Percentiles rank a stretch among this genome's conserved stretches.
Evolutionary conservation across 92 coral and sea anemone genomes (phyloP).

Genomic region (Nematostella vectensis): DNA sequence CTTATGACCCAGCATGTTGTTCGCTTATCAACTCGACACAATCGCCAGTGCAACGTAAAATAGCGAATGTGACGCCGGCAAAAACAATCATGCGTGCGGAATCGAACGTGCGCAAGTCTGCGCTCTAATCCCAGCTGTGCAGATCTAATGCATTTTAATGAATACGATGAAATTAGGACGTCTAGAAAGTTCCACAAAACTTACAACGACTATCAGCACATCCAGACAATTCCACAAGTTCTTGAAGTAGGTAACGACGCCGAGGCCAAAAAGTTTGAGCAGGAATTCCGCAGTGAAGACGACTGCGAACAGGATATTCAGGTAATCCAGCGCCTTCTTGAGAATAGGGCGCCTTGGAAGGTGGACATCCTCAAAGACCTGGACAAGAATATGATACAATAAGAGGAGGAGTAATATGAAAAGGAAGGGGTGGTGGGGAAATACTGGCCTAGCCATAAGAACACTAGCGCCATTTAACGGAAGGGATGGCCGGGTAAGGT

Average conservation of each 20-base stretch:
- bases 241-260: constrained; percentile 68
- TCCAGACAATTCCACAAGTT: constrained; percentile 93
- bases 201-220: constrained; percentile 81
- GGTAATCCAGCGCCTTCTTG: constrained; percentile 47
- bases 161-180: too few relatives aligned
- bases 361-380: constrained; percentile 88
- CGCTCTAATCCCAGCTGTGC: too few relatives aligned
- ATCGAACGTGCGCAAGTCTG: too few relatives aligned
- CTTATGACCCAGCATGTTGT: too few relatives aligned
- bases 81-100: too few relatives aligned
- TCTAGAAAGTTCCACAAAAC: too few relatives aligned
- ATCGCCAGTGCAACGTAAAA: too few relatives aligned
- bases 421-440: background rate
- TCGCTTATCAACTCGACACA: too few relatives aligned
- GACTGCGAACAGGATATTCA: constrained; percentile 75
- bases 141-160: too few relatives aligned
- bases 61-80: too few relatives aligned
- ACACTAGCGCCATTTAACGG: too few relatives aligned
- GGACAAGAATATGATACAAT: constrained; percentile 5
- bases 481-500: too few relatives aligned
- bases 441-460: background rate
- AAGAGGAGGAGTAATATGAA: background rate
- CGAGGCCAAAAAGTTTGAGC: constrained; percentile 66
- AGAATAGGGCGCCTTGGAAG: constrained; percentile 58
- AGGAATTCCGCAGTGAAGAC: constrained; percentile 73